Evolutionary conservation across 2,888 invertebrate genomes (phyloP).

Genomic region (Diarsia rubi): DNA sequence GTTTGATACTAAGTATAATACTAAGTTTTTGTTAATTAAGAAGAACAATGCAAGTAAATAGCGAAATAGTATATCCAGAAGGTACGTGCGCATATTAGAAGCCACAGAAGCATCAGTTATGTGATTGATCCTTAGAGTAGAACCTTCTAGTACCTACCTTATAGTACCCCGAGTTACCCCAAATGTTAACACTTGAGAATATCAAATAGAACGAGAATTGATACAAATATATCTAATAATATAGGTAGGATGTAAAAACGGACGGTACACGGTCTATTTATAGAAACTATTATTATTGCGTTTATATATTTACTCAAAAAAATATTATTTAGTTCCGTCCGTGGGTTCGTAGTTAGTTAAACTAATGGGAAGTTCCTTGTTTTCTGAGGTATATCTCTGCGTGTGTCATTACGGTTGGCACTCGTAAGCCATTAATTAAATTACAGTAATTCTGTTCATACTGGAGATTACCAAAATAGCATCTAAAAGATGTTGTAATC

Average conservation of each 20-base stretch:
- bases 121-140: not conserved
- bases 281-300: slow-evolving; percentile 7
- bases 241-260: not conserved
- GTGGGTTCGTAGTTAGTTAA: slow-evolving; percentile 1
- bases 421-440: slow-evolving; percentile 11
- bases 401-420: slow-evolving; percentile 4
- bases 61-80: slow-evolving; percentile 4
- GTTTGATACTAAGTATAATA: slow-evolving; percentile 5
- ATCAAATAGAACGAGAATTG: not conserved
- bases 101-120: not conserved
- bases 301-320: slow-evolving; percentile 11
- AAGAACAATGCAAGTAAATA: slow-evolving; percentile 28
- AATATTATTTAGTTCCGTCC: not conserved
- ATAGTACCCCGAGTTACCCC: not conserved
- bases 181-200: not conserved
- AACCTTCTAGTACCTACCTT: too few relatives aligned
- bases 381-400: slow-evolving; percentile 1
- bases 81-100: not conserved
- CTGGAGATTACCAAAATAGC: slow-evolving; percentile 1
- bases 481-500: not conserved
- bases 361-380: slow-evolving; percentile 17
- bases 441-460: slow-evolving; percentile 15
- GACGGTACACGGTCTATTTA: slow-evolving; percentile 1
- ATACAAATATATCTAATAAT: not conserved
- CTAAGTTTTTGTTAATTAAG: slow-evolving; percentile 7